Evolutionary conservation across 2,113 vertebrate species (phyloP).

Genomic region (Misgurnus anguillicaudatus): DNA sequence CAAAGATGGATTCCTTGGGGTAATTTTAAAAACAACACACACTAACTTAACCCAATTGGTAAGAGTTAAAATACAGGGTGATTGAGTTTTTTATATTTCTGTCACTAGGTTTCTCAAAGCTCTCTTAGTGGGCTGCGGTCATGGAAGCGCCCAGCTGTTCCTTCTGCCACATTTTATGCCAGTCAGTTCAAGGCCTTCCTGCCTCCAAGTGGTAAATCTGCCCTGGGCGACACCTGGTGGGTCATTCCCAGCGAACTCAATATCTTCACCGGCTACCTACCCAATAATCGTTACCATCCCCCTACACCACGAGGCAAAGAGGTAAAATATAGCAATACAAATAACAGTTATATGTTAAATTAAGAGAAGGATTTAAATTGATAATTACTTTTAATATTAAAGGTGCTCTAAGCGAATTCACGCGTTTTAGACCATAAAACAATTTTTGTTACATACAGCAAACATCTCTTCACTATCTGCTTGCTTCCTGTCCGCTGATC

Average conservation of each 20-base stretch:
- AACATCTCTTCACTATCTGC: too few relatives aligned
- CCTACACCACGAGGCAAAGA: constrained; percentile 90
- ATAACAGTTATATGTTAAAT: neutral
- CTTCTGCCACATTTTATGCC: constrained; percentile 75
- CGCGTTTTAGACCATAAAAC: too few relatives aligned
- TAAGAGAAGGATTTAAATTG: too few relatives aligned
- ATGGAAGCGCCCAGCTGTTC: constrained; percentile 81
- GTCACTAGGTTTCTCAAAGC: constrained; percentile 83
- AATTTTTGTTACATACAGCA: too few relatives aligned
- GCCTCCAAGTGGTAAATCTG: constrained; percentile 82
- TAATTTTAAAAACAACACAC: constrained; percentile 63
- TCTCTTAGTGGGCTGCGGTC: constrained; percentile 88
- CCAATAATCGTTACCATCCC: constrained; percentile 95
- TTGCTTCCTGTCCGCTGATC: too few relatives aligned
- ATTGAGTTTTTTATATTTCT: neutral
- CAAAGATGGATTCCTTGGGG: constrained; percentile 94
- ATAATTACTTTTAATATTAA: too few relatives aligned
- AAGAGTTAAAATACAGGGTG: neutral
- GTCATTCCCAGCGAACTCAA: constrained; percentile 92
- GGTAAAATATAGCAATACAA: constrained; percentile 67
- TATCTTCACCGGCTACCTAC: constrained; percentile 92
- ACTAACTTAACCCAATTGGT: too few relatives aligned
- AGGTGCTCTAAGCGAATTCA: too few relatives aligned
- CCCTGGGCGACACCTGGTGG: constrained; percentile 91
- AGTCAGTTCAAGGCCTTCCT: constrained; percentile 88